Conservation (phyloP, 2,797 vertebrate species). For the Buceros bicornis region DNA sequence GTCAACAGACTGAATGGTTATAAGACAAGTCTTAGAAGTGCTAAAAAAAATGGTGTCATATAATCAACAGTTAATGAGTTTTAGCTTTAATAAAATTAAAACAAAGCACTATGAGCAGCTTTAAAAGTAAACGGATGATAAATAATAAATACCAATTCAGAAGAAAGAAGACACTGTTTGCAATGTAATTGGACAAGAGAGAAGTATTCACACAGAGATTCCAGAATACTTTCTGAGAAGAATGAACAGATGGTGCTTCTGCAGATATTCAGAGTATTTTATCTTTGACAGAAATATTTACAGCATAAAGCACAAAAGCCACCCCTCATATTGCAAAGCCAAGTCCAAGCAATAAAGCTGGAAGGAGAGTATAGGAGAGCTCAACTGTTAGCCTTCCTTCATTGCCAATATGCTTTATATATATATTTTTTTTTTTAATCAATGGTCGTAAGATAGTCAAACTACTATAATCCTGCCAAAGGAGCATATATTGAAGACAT, state of each 20-base stretch:
- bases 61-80: not conserved
- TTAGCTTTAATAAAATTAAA: not conserved
- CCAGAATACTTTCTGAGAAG: not conserved
- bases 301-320: not conserved
- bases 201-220: not conserved
- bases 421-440: not conserved
- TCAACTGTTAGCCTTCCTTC: not conserved
- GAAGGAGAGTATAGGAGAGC: not conserved
- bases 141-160: not conserved
- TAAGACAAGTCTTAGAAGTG: not conserved
- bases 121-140: not conserved
- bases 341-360: not conserved
- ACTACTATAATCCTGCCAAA: not conserved
- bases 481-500: not conserved
- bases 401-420: not conserved
- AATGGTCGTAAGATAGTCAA: conserved; percentile 39
- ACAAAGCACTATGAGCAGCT: not conserved
- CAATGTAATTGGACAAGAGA: not conserved
- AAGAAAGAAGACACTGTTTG: not conserved
- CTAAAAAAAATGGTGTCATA: not conserved
- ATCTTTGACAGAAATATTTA: conserved; percentile 25
- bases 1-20: not conserved
- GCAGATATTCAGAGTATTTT: conserved; percentile 31
- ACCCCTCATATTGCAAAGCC: not conserved
- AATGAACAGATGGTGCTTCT: not conserved